phyloP scores from a whole-genome alignment of 2,113 vertebrate species.

The Bos javanicus region DNA sequence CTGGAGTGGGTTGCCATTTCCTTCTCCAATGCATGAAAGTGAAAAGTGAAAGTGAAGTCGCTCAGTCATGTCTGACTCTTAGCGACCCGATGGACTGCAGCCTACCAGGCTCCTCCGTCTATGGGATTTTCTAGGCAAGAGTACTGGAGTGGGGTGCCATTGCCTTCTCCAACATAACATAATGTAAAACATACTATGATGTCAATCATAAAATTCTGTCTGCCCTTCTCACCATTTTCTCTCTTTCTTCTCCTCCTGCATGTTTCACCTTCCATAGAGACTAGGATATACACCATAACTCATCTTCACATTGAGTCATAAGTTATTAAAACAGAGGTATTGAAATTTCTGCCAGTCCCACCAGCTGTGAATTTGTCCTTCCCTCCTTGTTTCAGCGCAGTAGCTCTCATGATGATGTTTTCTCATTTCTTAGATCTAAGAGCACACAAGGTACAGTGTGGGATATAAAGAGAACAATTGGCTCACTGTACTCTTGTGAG shows the following conservation, averaged over 20 bases:
- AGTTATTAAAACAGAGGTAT: background rate
- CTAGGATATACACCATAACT: background rate
- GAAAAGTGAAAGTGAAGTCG: too few relatives aligned
- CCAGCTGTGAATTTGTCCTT: background rate
- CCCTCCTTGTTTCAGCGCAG: background rate
- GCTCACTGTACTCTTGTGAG: background rate
- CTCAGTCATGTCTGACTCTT: too few relatives aligned
- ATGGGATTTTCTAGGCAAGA: too few relatives aligned
- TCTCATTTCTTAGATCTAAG: background rate
- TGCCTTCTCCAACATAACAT: background rate
- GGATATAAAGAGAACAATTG: background rate
- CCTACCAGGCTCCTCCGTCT: too few relatives aligned
- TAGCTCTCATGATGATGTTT: background rate
- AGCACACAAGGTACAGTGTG: background rate
- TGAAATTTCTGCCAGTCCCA: background rate
- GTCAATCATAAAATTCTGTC: background rate
- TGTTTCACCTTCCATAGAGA: background rate
- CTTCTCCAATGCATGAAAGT: too few relatives aligned
- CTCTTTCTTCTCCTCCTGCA: background rate
- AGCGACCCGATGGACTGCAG: too few relatives aligned
- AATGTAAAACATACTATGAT: background rate
- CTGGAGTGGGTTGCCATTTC: too few relatives aligned
- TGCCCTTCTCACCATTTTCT: background rate
- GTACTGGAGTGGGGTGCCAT: too few relatives aligned
- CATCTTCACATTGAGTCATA: background rate